phyloP scores from a whole-genome alignment of 1,140 invertebrate species.

The Habropoda laboriosa region DNA sequence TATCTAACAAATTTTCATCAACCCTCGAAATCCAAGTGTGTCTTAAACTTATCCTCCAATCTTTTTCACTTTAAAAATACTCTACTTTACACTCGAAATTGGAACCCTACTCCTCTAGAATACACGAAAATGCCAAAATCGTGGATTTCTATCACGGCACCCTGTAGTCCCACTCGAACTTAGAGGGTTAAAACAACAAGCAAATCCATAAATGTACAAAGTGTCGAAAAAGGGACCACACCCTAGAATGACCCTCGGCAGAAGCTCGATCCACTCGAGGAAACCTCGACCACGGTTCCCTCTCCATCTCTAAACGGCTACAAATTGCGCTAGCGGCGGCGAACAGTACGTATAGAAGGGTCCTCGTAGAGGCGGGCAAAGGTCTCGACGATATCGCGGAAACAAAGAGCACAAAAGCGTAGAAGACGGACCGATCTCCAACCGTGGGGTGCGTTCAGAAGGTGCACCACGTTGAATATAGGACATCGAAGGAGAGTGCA shows the following conservation, averaged over 20 bases:
- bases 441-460: slow-evolving; percentile 15
- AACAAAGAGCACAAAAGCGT: background rate
- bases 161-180: too few relatives aligned
- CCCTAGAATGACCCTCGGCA: background rate
- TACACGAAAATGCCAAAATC: too few relatives aligned
- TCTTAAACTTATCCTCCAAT: too few relatives aligned
- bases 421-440: background rate
- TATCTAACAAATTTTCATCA: too few relatives aligned
- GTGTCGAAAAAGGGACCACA: background rate
- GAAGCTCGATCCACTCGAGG: background rate
- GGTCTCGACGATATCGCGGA: background rate
- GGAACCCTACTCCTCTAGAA: too few relatives aligned
- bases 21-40: too few relatives aligned
- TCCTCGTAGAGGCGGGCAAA: background rate
- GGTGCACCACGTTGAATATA: background rate
- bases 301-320: background rate
- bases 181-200: too few relatives aligned
- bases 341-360: too few relatives aligned
- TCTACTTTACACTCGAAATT: too few relatives aligned
- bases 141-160: too few relatives aligned
- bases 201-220: background rate
- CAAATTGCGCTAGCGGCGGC: background rate
- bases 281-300: background rate
- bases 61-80: too few relatives aligned
- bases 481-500: slow-evolving; percentile 2